Evolutionary conservation across 2,797 vertebrate genomes (phyloP), one percentile per base, ranked within the genome.

Genomic region (Mormyrus proboscirostris): DNA sequence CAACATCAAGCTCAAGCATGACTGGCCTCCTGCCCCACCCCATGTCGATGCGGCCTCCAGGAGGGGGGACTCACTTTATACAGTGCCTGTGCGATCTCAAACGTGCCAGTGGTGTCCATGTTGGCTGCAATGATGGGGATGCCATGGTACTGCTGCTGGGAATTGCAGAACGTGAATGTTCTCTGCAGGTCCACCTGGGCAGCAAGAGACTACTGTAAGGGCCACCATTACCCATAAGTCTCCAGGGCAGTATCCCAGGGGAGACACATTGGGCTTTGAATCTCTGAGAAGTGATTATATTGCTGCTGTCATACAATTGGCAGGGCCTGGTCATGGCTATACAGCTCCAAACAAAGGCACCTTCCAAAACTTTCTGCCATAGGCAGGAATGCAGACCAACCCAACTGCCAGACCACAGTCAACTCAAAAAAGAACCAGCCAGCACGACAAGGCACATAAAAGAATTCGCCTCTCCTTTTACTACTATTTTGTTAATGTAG

Each of bases 81-180:
- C 94, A 99, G 96, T 91, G 97, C 97, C 89, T 93, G 95, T 0
- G 99, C 99, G 97, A 99, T 98, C 95, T 99, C 97, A 93, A 99
- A 99, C 0, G 98, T 99, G 38, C 98, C 99, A 33, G 98, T 99
- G 5, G 99, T 99, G 95, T 99, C 99, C 99, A 99, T 99, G 95
- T 99, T 99, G 90, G 99, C 98, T 41, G 98, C 98, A 16, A 99
- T 99, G 92, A 99, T 95, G 83, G 99, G 99, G 93, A 99, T 97
- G 87, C 99, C 99, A 0, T 95, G 97, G 95, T 98, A 99, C 0
- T 97, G 99, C 93, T 99, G 97, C 92, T 98, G 98, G 79, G 99
- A 99, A 95, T 99, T 99, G 44, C 98, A 97, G 96, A 99, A 99
- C 91, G 97, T 99, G 93, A 98, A 99, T 59, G 96, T 99, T 88